Conservation (phyloP, 1,140 invertebrate species). For the Amphibalanus amphitrite region DNA sequence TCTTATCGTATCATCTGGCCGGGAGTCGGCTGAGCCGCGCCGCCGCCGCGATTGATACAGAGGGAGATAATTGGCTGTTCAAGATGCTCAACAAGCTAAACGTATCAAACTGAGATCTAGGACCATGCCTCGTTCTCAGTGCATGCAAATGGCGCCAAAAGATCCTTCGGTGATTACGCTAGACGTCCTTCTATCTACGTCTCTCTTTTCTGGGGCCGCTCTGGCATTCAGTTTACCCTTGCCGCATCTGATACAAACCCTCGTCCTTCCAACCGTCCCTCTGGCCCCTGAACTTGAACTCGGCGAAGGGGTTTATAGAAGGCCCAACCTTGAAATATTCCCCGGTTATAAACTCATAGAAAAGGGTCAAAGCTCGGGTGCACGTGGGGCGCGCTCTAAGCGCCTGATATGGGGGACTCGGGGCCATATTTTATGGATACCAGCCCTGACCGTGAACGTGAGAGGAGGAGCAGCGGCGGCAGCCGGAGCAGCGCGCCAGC, state of each 20-base stretch:
- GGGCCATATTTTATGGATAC: conserved; percentile 1
- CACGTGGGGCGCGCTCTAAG: not conserved
- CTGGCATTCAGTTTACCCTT: no score
- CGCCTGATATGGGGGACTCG: not conserved
- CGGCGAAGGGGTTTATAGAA: not conserved
- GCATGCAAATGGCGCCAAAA: no score
- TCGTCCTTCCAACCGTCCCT: not conserved
- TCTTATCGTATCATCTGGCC: not conserved
- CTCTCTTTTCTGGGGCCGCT: no score
- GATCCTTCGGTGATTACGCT: no score
- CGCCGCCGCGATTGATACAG: not conserved
- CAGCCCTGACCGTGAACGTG: not conserved
- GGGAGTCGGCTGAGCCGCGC: not conserved
- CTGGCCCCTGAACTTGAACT: not conserved
- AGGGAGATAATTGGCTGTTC: not conserved
- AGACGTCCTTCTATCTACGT: no score
- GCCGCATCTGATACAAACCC: no score
- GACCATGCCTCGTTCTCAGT: no score
- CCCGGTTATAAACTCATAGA: not conserved
- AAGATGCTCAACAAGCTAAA: not conserved
- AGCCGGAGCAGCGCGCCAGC: not conserved
- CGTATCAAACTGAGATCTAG: no score
- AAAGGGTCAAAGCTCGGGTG: not conserved
- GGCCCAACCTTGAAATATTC: not conserved
- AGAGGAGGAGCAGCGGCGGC: not conserved